Conservation (phyloP, 2,888 invertebrate species). For the Julus scandinavius region DNA sequence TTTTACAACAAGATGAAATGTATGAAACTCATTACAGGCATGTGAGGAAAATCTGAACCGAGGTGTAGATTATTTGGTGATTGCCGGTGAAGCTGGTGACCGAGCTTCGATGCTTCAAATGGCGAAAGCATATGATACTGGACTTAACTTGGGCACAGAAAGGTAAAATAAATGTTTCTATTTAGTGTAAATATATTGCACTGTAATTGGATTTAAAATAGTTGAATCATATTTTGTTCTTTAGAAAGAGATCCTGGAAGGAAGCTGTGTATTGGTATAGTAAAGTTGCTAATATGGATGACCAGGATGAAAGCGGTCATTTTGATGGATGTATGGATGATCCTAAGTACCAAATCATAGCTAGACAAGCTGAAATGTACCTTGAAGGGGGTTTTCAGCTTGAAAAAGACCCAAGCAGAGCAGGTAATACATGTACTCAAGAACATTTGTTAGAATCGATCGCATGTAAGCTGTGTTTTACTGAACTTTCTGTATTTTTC, state of each 20-base stretch:
- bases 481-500: constrained; percentile 47
- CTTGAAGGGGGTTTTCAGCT: constrained; percentile 67
- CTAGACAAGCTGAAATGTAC: constrained; percentile 69
- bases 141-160: constrained; percentile 65
- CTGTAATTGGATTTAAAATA: not conserved
- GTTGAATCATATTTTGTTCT: not conserved
- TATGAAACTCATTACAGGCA: not conserved
- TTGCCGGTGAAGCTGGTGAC: constrained; percentile 69
- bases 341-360: constrained; percentile 67
- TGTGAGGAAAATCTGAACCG: constrained; percentile 63
- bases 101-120: constrained; percentile 69
- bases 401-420: constrained; percentile 66
- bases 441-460: not conserved
- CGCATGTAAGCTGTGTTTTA: constrained; percentile 17
- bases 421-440: constrained; percentile 63
- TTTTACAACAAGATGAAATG: not conserved
- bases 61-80: constrained; percentile 64
- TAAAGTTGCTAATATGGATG: constrained; percentile 63
- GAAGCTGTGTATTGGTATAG: constrained; percentile 67
- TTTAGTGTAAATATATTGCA: not conserved
- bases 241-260: constrained; percentile 65
- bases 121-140: constrained; percentile 69
- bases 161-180: constrained; percentile 53
- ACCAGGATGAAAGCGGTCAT: constrained; percentile 64
- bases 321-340: constrained; percentile 65